Conservation (phyloP, 2,888 invertebrate genomes). For the Ochropacha duplaris region DNA sequence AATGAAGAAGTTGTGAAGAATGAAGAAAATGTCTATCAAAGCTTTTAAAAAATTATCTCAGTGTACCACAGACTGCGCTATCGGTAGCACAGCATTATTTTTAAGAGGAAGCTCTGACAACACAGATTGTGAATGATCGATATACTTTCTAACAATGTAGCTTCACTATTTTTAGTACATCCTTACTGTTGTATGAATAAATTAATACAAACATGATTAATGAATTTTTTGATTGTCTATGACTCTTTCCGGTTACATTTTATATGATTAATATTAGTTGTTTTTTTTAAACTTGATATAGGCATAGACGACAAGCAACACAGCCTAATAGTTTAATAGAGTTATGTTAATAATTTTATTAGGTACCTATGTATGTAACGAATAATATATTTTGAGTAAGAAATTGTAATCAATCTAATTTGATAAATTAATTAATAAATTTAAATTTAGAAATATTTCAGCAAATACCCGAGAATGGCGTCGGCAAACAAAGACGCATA, state of each 20-base stretch:
- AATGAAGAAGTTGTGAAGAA: no score
- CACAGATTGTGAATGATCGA: constrained; percentile 55
- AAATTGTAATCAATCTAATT: no score
- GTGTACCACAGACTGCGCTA: constrained; percentile 13
- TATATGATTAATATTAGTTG: background rate
- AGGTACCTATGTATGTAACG: no score
- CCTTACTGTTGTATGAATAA: background rate
- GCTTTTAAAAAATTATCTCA: background rate
- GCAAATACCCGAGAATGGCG: background rate
- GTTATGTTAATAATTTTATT: no score
- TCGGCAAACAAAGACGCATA: constrained; percentile 1
- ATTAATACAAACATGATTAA: background rate
- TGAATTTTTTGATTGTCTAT: background rate
- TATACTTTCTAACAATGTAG: constrained; percentile 13
- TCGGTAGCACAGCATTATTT: constrained; percentile 29
- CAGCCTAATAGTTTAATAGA: no score
- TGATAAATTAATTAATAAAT: background rate
- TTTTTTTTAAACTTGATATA: background rate
- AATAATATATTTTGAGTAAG: no score
- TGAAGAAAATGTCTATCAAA: no score
- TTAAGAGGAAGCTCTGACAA: constrained; percentile 37
- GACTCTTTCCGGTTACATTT: background rate
- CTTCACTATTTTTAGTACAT: background rate
- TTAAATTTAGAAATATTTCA: background rate
- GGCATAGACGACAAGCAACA: background rate